Base-by-base conservation (phyloP, 1,140 invertebrate genomes). In the Chionoecetes opilio region DNA sequence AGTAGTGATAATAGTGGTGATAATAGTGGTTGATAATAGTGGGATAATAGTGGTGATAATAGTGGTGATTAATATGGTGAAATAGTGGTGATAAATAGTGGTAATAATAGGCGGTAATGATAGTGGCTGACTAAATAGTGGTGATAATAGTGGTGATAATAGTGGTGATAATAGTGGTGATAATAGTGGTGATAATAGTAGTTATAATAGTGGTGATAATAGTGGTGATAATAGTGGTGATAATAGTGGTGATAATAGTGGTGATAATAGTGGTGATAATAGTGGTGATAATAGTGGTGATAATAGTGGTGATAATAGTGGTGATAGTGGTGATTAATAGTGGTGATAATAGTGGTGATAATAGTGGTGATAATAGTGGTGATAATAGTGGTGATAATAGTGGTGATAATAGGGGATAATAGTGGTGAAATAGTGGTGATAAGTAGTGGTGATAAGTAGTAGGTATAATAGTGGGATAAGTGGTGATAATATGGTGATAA, bases 281-380 rank as follows among this genome's bases (percentile, higher is more conserved):
- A 85, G 32, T 85, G 26, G 32, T 85, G 26, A 26, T 85, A 85
- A 26, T 85, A 85, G 32, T 85, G 32, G 32, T 31, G 5, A 26
- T 85, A 85, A 85, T 85, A 85, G 32, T 85, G 5, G 32, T 85
- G 26, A 26, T 85, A 26, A 26, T 85, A 85, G 32, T 85, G 26
- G 32, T 85, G 32, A 85, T 26, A 85, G 32, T 85, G n/a, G n/a
- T n/a, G n/a, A n/a, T n/a, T n/a, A n/a, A n/a, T n/a, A n/a, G n/a
- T n/a, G n/a, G n/a, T n/a, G 26, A 85, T 85, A 85, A 85, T 85
- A 85, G 26, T 85, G 26, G 26, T 85, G 26, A 85, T 85, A 85
- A 85, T 85, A 85, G 26, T 85, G 26, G 26, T 85, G 26, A 85
- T 85, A 85, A 85, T 85, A 85, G 26, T 85, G 26, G 26, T 85